phyloP scores from a whole-genome alignment of 1,140 invertebrate genomes.

The Bradysia coprophila region DNA sequence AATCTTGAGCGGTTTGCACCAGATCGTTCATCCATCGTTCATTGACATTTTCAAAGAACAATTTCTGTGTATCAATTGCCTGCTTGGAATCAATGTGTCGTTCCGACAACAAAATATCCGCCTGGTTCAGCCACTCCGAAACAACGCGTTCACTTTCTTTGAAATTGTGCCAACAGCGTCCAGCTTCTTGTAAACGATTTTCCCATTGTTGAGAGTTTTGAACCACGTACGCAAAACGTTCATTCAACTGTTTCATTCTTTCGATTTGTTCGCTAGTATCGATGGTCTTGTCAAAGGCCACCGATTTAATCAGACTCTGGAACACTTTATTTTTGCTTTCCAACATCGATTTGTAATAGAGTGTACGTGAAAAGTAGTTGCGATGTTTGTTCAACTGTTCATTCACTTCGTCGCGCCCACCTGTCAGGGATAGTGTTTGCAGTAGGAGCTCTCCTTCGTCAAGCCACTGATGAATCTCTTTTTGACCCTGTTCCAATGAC shows the following conservation, averaged over 20 bases:
- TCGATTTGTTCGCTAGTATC: constrained; percentile 48
- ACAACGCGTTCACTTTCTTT: constrained; percentile 58
- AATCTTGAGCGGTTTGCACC: constrained; percentile 55
- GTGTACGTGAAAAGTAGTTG: constrained; percentile 66
- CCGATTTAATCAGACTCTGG: constrained; percentile 62
- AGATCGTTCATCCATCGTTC: constrained; percentile 68
- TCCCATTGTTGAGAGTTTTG: constrained; percentile 60
- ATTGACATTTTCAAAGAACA: constrained; percentile 70
- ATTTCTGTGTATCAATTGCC: constrained; percentile 60
- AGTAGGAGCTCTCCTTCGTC: constrained; percentile 63
- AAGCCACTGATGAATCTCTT: constrained; percentile 70
- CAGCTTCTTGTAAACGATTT: constrained; percentile 54
- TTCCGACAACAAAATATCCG: constrained; percentile 64
- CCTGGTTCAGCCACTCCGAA: constrained; percentile 68
- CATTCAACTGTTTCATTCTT: constrained; percentile 59
- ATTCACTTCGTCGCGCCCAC: constrained; percentile 53
- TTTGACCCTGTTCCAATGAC: constrained; percentile 69
- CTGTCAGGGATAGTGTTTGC: constrained; percentile 32
- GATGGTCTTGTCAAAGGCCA: constrained; percentile 48
- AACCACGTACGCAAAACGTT: constrained; percentile 56
- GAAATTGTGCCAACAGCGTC: constrained; percentile 72
- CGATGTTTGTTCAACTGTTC: constrained; percentile 66
- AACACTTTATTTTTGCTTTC: constrained; percentile 92
- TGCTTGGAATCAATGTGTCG: constrained; percentile 62
- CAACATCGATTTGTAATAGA: constrained; percentile 84